Evolutionary conservation across 2,797 vertebrate species (phyloP).

Genomic region (Notoglanidium macrostoma): DNA sequence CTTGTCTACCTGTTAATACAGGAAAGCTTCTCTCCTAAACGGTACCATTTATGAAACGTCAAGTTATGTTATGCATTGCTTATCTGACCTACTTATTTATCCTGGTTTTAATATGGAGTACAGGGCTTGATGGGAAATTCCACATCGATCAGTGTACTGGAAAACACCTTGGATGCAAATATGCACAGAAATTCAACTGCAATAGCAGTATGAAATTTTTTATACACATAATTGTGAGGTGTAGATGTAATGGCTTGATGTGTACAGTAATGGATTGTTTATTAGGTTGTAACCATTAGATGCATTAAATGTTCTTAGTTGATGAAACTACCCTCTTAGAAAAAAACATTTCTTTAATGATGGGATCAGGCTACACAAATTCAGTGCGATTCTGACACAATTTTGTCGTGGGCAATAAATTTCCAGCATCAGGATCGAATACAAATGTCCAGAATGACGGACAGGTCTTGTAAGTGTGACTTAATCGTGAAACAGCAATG

Average conservation of each 20-base stretch:
- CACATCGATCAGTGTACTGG: background rate
- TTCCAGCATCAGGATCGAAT: too few relatives aligned
- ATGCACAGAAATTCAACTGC: background rate
- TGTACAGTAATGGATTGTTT: background rate
- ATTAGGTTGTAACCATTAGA: background rate
- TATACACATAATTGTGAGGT: background rate
- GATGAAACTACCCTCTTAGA: background rate
- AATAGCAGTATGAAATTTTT: background rate
- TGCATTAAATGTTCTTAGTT: background rate
- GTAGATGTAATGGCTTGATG: background rate
- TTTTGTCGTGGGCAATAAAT: too few relatives aligned
- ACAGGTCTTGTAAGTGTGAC: too few relatives aligned
- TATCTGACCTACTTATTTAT: slow-evolving; percentile 45
- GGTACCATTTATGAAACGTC: background rate
- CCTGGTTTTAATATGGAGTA: slow-evolving; percentile 24
- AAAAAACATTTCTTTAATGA: background rate
- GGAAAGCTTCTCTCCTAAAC: background rate
- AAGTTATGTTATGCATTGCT: slow-evolving; percentile 5
- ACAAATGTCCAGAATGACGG: too few relatives aligned
- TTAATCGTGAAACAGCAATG: too few relatives aligned
- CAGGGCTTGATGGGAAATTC: background rate
- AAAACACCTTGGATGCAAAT: background rate
- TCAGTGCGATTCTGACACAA: too few relatives aligned
- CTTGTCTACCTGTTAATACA: slow-evolving; percentile 20
- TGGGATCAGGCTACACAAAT: too few relatives aligned